Evolutionary conservation across 2,888 invertebrate species (phyloP).

Genomic region (Lasioglossum lativentre): DNA sequence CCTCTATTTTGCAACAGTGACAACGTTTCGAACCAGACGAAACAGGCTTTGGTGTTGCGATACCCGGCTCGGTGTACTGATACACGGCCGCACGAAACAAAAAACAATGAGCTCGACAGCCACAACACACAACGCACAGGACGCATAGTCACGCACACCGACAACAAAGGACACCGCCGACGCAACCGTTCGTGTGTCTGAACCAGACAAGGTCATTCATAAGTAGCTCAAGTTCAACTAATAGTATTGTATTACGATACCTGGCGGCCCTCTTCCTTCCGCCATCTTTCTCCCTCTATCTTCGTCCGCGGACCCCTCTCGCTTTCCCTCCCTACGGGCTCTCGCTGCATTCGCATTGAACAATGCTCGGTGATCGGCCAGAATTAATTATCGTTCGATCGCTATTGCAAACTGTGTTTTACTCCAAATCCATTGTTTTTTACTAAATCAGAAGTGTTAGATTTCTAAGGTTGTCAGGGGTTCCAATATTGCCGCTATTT

Average conservation of each 20-base stretch:
- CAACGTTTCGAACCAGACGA: slow-evolving; percentile 45
- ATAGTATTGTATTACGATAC: slow-evolving; percentile 79
- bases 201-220: slow-evolving; percentile 80
- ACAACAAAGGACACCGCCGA: slow-evolving; percentile 37
- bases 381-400: background rate
- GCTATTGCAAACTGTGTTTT: background rate
- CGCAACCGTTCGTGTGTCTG: slow-evolving; percentile 36
- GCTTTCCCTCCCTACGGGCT: slow-evolving; percentile 17
- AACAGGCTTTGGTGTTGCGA: slow-evolving; percentile 48
- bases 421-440: background rate
- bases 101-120: slow-evolving; percentile 48
- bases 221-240: slow-evolving; percentile 83
- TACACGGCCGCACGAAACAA: background rate
- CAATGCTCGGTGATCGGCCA: background rate
- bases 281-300: slow-evolving; percentile 61
- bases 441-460: background rate
- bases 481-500: background rate
- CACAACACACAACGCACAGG: slow-evolving; percentile 39
- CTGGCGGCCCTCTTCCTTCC: slow-evolving; percentile 67
- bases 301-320: slow-evolving; percentile 33
- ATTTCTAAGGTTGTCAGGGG: background rate
- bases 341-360: slow-evolving; percentile 34
- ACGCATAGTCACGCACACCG: slow-evolving; percentile 50
- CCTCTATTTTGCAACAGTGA: slow-evolving; percentile 44
- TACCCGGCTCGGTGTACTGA: slow-evolving; percentile 40